Percentiles rank a stretch among this genome's conserved stretches.
Conservation (phyloP, 2,888 invertebrate genomes). For the Eupithecia subumbrata region DNA sequence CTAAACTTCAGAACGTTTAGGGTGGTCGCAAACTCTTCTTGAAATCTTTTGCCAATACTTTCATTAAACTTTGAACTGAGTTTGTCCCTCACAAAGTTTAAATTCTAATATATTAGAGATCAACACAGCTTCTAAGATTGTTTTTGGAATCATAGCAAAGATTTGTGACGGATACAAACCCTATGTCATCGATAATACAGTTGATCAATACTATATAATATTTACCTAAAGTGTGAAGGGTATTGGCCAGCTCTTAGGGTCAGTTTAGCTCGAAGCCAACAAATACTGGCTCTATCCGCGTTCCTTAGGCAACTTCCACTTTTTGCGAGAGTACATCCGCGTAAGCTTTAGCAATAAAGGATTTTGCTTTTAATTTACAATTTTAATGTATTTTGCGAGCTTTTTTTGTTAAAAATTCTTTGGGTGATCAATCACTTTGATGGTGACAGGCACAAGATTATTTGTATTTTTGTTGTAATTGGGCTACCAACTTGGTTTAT, state of each 20-base stretch:
- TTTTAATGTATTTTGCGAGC: neutral
- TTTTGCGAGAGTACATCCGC: constrained; percentile 77
- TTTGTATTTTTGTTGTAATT: neutral
- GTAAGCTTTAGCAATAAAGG: constrained; percentile 70
- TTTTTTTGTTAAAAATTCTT: neutral
- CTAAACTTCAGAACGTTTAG: neutral
- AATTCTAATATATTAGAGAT: neutral
- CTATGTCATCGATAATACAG: constrained; percentile 43
- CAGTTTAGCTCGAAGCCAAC: constrained; percentile 64
- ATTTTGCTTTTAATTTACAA: constrained; percentile 49
- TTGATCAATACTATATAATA: constrained; percentile 59
- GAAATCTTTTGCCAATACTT: neutral
- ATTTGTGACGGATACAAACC: neutral
- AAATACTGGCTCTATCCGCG: constrained; percentile 74
- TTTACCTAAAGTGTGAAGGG: constrained; percentile 64
- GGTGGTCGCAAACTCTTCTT: neutral
- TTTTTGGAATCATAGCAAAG: neutral
- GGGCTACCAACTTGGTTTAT: neutral
- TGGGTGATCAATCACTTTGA: constrained; percentile 3
- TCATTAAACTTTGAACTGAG: neutral
- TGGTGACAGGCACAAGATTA: neutral
- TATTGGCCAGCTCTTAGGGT: constrained; percentile 55
- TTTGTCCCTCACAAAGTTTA: neutral
- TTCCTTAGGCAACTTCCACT: constrained; percentile 78
- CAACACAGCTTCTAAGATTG: neutral